Base-by-base conservation (phyloP, 2,888 invertebrate genomes). In the Platycheirus rosarum region DNA sequence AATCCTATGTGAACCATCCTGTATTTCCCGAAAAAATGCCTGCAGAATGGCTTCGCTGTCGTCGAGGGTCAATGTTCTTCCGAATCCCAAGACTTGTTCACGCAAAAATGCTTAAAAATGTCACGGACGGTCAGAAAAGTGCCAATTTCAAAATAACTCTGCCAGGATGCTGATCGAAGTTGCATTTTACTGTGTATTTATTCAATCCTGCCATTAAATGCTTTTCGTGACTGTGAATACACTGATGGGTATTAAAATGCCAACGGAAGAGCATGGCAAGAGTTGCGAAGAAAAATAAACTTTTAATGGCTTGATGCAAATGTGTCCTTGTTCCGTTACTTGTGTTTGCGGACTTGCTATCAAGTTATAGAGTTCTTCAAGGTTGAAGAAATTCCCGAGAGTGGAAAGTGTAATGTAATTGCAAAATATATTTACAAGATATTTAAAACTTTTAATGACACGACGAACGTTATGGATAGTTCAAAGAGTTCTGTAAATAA, bases 91-190 rank as follows among this genome's bases (percentile, higher is more conserved):
- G 11, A 29, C 16, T 7, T 3, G 3, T 53, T n/a, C 35, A 53
- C 20, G 53, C 8, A 14, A 35, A 53, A 35, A 18, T 53, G n/a
- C 8, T 53, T 35, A 7, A 53, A 20, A 53, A n/a, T 35, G 18
- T n/a, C 35, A 53, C 1, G 35, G 35, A 53, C 20, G 11, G 11
- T 7, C 2, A 20, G n/a, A 7, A 35, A 35, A 53, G 32, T 53
- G 14, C 4, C 11, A 18, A 53, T 18, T 35, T 35, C 20, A n/a
- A 6, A 16, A 35, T 7, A 16, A 9, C 1, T 18, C 8, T 16
- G 44, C 9, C 44, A 44, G 18, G 18, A 44, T 18, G 3, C 14
- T 1, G 51, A 11, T 2, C 2, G 9, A 51, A 35, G 8, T 53
- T 35, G 53, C 53, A 53, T 35, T n/a, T n/a, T 18, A 9, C 7